Evolutionary conservation across 2,888 invertebrate species (phyloP).

Genomic region (Rhogogaster chlorosoma): DNA sequence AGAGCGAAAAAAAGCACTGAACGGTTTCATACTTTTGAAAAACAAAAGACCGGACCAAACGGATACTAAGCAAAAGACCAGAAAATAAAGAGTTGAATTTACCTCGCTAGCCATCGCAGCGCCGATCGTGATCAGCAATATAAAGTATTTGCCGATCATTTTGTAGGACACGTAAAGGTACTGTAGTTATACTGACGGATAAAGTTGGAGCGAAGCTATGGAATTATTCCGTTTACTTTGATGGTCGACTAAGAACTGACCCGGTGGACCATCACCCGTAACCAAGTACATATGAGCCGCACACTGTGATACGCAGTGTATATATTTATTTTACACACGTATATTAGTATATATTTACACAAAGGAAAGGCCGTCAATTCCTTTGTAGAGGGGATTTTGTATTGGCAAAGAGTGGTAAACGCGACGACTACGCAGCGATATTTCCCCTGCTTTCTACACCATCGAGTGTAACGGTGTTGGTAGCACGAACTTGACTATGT

Average conservation of each 20-base stretch:
- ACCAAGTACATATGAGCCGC: background rate
- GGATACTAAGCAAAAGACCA: background rate
- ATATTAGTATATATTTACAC: constrained; percentile 21
- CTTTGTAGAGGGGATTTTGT: constrained; percentile 17
- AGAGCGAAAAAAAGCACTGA: background rate
- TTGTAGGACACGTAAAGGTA: background rate
- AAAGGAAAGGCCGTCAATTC: constrained; percentile 37
- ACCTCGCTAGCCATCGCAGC: constrained; percentile 3
- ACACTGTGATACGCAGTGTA: background rate
- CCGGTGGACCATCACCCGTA: constrained; percentile 23
- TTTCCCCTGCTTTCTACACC: background rate
- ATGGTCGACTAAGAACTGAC: constrained; percentile 34
- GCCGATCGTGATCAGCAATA: constrained; percentile 3
- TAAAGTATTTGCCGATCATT: constrained; percentile 36
- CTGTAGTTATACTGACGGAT: background rate
- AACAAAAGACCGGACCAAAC: background rate
- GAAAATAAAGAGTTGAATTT: background rate
- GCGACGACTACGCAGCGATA: background rate
- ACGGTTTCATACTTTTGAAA: background rate
- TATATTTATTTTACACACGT: background rate
- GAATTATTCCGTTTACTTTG: constrained; percentile 30
- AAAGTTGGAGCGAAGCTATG: background rate
- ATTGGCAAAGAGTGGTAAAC: constrained; percentile 1
- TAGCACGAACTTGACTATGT: constrained; percentile 16
- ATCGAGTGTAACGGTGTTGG: constrained; percentile 4